Conservation (phyloP, 2,888 invertebrate genomes). For the Anagyrus pseudococci region DNA sequence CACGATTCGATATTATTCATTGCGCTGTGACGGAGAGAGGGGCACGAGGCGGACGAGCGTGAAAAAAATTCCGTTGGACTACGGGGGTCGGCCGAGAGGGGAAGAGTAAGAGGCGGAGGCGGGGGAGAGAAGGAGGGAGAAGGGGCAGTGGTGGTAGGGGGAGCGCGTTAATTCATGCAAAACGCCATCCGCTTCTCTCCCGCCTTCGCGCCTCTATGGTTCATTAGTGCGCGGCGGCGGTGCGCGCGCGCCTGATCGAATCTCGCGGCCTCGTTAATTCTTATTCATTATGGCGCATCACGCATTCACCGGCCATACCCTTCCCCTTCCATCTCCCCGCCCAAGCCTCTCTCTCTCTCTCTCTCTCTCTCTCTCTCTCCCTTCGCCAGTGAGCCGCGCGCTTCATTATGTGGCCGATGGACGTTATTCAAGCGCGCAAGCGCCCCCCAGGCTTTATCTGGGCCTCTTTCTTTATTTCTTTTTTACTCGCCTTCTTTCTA, state of each 20-base stretch:
- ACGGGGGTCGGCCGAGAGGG: too few relatives aligned
- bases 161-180: slow-evolving; percentile 25
- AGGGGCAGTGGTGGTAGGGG: neutral
- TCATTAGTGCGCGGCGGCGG: slow-evolving; percentile 30
- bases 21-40: too few relatives aligned
- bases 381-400: neutral
- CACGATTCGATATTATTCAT: slow-evolving; percentile 3
- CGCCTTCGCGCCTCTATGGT: slow-evolving; percentile 26
- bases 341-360: neutral
- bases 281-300: slow-evolving; percentile 37
- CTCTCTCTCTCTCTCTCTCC: neutral
- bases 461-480: too few relatives aligned
- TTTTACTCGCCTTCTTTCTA: too few relatives aligned
- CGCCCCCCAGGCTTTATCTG: too few relatives aligned
- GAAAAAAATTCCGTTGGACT: too few relatives aligned
- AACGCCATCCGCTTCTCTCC: too few relatives aligned
- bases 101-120: too few relatives aligned
- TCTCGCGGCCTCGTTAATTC: slow-evolving; percentile 32
- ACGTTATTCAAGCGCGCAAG: too few relatives aligned
- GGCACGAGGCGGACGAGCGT: too few relatives aligned
- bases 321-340: too few relatives aligned
- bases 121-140: neutral
- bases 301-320: slow-evolving; percentile 9
- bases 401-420: too few relatives aligned
- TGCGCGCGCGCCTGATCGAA: slow-evolving; percentile 10